Percentiles rank a stretch among this genome's conserved stretches.
These are phyloP conservation scores for Dasyurus viverrinus DNA, from an alignment of 2,113 vertebrate genomes.

Conservation along the genomic window DNA sequence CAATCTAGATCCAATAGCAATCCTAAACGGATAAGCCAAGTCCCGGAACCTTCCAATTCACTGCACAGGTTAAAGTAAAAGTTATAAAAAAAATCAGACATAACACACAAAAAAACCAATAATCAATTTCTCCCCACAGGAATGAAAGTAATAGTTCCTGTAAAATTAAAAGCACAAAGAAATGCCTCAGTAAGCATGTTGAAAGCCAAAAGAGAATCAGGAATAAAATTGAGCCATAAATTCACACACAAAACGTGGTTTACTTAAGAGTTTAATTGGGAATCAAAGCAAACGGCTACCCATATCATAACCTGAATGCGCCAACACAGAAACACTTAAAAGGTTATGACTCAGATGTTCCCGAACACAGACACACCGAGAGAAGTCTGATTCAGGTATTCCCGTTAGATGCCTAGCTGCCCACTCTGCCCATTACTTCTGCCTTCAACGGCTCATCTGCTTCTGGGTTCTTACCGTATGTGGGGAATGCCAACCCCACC, in stretches of 20 bases:
- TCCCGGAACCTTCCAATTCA: slow-evolving; percentile 27
- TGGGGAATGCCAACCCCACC: slow-evolving; percentile 99
- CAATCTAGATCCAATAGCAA: slow-evolving; percentile 72
- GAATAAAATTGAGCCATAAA: neutral
- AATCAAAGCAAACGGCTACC: neutral
- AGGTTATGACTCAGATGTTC: neutral
- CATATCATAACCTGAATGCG: neutral
- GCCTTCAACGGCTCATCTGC: neutral
- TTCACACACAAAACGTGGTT: neutral
- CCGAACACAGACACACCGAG: neutral
- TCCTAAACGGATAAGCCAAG: slow-evolving; percentile 30
- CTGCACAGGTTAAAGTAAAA: neutral
- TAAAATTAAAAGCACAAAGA: neutral
- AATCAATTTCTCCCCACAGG: neutral
- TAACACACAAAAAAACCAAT: neutral
- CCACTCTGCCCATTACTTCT: neutral
- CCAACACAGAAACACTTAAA: neutral
- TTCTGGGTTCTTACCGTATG: slow-evolving; percentile 91
- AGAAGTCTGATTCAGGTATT: neutral
- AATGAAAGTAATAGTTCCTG: slow-evolving; percentile 14
- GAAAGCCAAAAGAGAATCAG: neutral
- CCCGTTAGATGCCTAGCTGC: neutral
- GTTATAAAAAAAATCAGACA: neutral
- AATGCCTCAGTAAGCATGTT: slow-evolving; percentile 9
- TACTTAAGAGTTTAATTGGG: neutral